Base-by-base conservation (phyloP, 2,888 invertebrate genomes). In the Cremastinae sp. region DNA sequence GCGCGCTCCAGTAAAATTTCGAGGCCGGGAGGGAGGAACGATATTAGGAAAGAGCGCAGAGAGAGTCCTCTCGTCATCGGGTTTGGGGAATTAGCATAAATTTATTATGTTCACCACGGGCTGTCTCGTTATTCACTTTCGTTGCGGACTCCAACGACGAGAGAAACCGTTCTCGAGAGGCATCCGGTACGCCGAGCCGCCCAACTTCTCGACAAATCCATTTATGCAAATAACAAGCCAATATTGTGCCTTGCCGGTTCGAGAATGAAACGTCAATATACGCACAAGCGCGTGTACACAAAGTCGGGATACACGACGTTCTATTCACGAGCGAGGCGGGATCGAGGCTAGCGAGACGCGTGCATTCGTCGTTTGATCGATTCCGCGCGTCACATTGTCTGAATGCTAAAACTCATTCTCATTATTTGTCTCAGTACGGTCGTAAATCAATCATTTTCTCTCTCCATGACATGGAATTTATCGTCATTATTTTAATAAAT, bases 101-200 rank as follows among this genome's bases (percentile, higher is more conserved):
- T 72, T 71, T 71, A 66, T 75, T 49, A 68, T 62, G 51, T 68
- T 43, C 66, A 41, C 59, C 54, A 56, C 54, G 53, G 38, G 20
- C 62, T 65, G 69, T 66, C 76, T 77, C 76, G 61, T 74, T 70
- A 70, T 45, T 70, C 65, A 66, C 61, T 73, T 77, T 77, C 69
- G 73, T 65, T 71, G 38, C 54, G 41, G 43, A 16, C 54, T 34
- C 45, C 47, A 34, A 9, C 28, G 8, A 49, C n/a, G 8, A 20
- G 18, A 54, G 38, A 54, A 16, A 38, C 28, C 28, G 28, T 28
- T 28, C 28, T 28, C 28, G 47, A 56, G 49, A 38, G 47, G 36
- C 12, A 12, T 14, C 22, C 51, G 16, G 16, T 28, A 49, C 10
- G 38, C n/a, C 45, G 12, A 64, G 28, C 45, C 8, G 43, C 62